phyloP scores from a whole-genome alignment of 2,113 vertebrate genomes.

The Poeciliopsis retropinna region DNA sequence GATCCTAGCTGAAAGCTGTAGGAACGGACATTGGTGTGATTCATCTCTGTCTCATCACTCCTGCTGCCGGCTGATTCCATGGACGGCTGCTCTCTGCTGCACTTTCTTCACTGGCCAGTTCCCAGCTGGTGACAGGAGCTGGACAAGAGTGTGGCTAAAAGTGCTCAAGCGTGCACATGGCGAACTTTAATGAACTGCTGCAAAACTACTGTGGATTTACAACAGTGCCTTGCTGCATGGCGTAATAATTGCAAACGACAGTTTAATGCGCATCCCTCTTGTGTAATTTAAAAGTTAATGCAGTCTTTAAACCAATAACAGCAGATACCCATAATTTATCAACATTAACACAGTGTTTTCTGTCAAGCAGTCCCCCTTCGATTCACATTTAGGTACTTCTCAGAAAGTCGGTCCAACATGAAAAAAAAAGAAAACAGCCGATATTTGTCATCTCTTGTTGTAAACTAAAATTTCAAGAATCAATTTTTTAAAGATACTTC shows the following conservation, averaged over 20 bases:
- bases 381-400: not conserved
- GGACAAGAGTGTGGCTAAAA: slow-evolving; percentile 43
- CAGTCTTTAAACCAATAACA: slow-evolving; percentile 2
- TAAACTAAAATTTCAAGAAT: not conserved
- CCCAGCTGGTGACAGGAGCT: slow-evolving; percentile 47
- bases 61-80: slow-evolving; percentile 51
- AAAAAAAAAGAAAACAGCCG: not conserved
- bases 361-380: not conserved
- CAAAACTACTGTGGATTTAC: not conserved
- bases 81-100: slow-evolving; percentile 57
- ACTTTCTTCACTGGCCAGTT: slow-evolving; percentile 49
- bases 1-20: slow-evolving; percentile 61
- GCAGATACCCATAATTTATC: slow-evolving; percentile 5
- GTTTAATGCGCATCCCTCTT: not conserved
- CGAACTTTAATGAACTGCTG: slow-evolving; percentile 3
- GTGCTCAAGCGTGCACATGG: slow-evolving; percentile 18
- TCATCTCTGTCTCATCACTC: slow-evolving; percentile 73
- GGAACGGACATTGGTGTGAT: slow-evolving; percentile 63
- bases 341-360: not conserved
- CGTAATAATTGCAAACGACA: not conserved
- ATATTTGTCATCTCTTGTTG: not conserved
- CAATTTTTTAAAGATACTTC: not conserved
- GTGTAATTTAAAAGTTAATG: slow-evolving; percentile 4
- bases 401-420: not conserved
- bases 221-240: not conserved